These are phyloP conservation scores for Microplitis demolitor DNA, from an alignment of 1,140 invertebrate genomes.

Conservation along the genomic window DNA sequence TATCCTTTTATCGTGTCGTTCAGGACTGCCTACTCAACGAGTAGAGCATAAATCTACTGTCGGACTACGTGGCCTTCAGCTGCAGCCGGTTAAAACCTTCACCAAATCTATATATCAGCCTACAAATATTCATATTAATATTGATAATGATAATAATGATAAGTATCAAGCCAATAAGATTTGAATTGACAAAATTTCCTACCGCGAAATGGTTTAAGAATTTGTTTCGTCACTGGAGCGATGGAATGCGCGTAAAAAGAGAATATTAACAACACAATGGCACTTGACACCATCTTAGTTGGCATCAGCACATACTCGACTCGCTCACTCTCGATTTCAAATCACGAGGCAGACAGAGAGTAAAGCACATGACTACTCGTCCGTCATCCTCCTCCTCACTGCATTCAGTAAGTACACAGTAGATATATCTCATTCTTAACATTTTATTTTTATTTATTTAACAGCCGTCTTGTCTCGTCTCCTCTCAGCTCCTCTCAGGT, in stretches of 20 bases:
- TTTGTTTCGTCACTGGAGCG: too few species aligned
- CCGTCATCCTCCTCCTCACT: conserved; percentile 33
- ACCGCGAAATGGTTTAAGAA: too few species aligned
- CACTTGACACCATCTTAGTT: too few species aligned
- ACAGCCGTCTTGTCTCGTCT: conserved; percentile 22
- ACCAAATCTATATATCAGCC: too few species aligned
- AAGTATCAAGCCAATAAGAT: too few species aligned
- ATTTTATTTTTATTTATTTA: conserved; percentile 12
- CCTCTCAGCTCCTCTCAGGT: background rate
- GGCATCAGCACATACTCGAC: too few species aligned
- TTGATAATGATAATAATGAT: too few species aligned
- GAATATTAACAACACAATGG: too few species aligned
- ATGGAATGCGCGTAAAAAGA: too few species aligned
- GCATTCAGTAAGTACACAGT: background rate
- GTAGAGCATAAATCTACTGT: background rate
- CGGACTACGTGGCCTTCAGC: background rate
- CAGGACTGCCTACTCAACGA: too few species aligned
- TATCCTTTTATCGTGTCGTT: background rate
- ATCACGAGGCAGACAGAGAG: conserved; percentile 22
- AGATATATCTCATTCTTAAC: conserved; percentile 4
- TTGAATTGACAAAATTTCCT: too few species aligned
- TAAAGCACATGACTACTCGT: background rate
- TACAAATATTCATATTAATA: too few species aligned
- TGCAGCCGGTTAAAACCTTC: background rate
- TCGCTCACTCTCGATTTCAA: conserved; percentile 26